Conservation (phyloP, 1,140 invertebrate species). For the Rhyzopertha dominica region DNA sequence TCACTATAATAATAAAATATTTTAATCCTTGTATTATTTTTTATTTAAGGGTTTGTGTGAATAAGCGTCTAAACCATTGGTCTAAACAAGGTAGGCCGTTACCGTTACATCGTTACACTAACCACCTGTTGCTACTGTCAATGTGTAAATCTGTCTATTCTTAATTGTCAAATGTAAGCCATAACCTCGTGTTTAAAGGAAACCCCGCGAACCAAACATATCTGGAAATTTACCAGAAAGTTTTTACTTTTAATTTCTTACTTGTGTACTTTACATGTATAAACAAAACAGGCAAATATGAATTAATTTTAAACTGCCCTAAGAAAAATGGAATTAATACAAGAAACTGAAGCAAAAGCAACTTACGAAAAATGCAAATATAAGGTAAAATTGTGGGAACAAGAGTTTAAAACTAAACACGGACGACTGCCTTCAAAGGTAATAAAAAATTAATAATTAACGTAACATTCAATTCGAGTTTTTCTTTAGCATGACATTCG, state of each 20-base stretch:
- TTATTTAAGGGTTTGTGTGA: no score
- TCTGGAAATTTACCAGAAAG: background rate
- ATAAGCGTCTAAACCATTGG: no score
- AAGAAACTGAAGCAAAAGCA: conserved; percentile 31
- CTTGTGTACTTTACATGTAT: background rate
- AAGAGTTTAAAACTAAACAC: conserved; percentile 63
- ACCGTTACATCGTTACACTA: no score
- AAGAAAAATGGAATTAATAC: conserved; percentile 35
- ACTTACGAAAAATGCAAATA: conserved; percentile 55
- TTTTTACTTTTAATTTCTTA: conserved; percentile 1
- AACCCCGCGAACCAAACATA: background rate
- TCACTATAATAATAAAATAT: no score
- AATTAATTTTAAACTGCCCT: background rate
- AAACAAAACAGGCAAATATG: background rate
- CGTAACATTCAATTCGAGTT: conserved; percentile 17
- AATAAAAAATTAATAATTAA: conserved; percentile 24
- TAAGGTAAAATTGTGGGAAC: conserved; percentile 74
- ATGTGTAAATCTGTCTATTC: background rate
- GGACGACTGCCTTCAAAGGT: conserved; percentile 69
- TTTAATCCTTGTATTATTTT: no score
- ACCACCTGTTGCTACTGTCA: no score
- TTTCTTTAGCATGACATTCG: conserved; percentile 65
- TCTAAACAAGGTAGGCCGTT: no score
- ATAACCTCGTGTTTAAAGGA: conserved; percentile 3
- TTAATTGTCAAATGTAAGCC: conserved; percentile 5